Conservation (phyloP, 2,888 invertebrate genomes). For the Allacma fusca region DNA sequence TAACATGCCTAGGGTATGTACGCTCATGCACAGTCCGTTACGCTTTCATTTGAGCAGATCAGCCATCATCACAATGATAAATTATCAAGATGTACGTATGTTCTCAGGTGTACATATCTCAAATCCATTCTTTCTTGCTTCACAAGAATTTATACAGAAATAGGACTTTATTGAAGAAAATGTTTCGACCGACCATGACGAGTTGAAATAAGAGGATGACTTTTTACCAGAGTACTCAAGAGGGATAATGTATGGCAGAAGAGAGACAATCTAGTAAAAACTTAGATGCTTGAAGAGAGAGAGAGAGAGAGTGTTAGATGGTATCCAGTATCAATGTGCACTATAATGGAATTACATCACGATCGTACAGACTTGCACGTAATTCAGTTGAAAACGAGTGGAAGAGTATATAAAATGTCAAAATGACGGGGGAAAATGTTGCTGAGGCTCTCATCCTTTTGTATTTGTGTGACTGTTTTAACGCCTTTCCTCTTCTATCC, state of each 20-base stretch:
- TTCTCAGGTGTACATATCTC: background rate
- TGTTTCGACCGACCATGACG: conserved; percentile 30
- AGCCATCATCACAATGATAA: background rate
- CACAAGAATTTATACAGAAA: background rate
- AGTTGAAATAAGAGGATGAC: background rate
- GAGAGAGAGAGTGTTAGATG: background rate
- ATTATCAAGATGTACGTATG: background rate
- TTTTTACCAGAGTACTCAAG: conserved; percentile 12
- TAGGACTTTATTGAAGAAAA: conserved; percentile 16
- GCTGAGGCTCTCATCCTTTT: conserved; percentile 47
- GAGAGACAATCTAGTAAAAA: background rate
- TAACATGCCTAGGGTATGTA: too few relatives aligned
- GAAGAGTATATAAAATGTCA: conserved; percentile 45
- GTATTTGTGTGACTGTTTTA: conserved; percentile 57
- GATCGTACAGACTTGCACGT: conserved; percentile 23
- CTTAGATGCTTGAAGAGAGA: background rate
- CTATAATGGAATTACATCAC: conserved; percentile 30
- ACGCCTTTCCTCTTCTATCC: conserved; percentile 47
- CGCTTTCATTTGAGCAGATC: too few relatives aligned
- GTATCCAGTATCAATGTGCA: conserved; percentile 9
- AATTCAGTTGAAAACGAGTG: conserved; percentile 42
- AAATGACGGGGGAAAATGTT: conserved; percentile 53
- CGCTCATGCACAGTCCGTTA: too few relatives aligned
- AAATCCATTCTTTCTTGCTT: background rate
- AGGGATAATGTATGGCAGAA: background rate